phyloP scores from a whole-genome alignment of 2,888 invertebrate genomes.

The Dryobota labecula region DNA sequence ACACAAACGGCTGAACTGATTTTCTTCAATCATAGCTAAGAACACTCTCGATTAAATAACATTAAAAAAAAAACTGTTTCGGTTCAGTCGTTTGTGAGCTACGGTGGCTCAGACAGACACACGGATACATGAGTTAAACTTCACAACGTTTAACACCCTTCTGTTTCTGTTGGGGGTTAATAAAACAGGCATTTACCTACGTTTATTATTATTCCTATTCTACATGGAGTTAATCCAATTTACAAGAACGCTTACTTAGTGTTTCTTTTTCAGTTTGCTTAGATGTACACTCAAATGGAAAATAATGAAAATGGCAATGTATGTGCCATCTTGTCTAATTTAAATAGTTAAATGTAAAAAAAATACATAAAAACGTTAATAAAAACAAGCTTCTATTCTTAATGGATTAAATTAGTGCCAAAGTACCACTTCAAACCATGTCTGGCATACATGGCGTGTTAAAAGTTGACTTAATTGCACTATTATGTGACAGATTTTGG shows the following conservation, averaged over 20 bases:
- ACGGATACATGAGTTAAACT: no score
- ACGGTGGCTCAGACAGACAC: no score
- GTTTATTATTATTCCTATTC: background rate
- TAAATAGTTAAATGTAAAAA: background rate
- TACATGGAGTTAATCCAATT: background rate
- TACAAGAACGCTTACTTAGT: background rate
- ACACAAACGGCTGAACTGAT: no score
- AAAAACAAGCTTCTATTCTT: conserved; percentile 14
- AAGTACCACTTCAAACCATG: conserved; percentile 22
- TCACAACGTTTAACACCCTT: no score
- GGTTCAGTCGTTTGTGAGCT: no score
- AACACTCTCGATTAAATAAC: no score
- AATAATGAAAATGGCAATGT: background rate
- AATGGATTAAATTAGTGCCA: conserved; percentile 28
- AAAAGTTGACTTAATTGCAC: conserved; percentile 23
- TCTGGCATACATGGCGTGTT: conserved; percentile 17
- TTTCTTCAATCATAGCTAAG: no score
- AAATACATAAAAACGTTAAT: background rate
- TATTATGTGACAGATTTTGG: conserved; percentile 32
- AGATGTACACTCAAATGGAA: background rate
- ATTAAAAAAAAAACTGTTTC: no score
- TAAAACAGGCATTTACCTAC: no score
- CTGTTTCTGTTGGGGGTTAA: no score
- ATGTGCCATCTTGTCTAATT: background rate
- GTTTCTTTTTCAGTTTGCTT: background rate